Evolutionary conservation across 2,888 invertebrate species (phyloP).

Genomic region (Ichneumoninae sp.): DNA sequence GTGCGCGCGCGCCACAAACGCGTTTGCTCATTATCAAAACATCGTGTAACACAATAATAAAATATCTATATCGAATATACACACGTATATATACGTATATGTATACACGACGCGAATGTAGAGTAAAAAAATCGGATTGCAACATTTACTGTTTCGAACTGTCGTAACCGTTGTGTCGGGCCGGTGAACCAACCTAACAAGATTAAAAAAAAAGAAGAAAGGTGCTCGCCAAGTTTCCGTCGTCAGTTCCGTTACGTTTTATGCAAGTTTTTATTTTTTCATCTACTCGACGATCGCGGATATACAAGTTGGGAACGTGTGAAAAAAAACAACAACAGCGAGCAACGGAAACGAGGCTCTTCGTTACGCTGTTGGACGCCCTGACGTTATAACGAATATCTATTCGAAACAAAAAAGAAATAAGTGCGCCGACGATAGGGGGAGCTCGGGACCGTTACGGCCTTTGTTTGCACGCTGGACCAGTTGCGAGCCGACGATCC

Average conservation of each 20-base stretch:
- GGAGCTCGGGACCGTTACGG: conserved; percentile 11
- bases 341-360: not conserved
- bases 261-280: not conserved
- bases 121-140: not conserved
- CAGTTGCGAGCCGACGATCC: conserved; percentile 42
- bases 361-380: not conserved
- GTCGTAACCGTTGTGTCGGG: conserved; percentile 7
- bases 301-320: conserved; percentile 10
- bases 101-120: not conserved
- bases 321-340: not conserved
- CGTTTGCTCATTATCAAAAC: conserved; percentile 48
- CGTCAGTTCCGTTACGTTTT: not conserved
- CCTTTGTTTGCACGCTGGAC: conserved; percentile 40
- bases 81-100: conserved; percentile 1
- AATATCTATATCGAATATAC: conserved; percentile 9
- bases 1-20: conserved; percentile 68
- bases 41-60: conserved; percentile 38
- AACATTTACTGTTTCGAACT: not conserved
- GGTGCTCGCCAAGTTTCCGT: not conserved
- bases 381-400: not conserved
- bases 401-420: no score
- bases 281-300: not conserved
- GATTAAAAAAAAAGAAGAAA: not conserved
- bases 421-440: conserved; percentile 10
- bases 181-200: not conserved